A percentile compares a stretch with the other conserved stretches of the same genome.
phyloP scores from a whole-genome alignment of 2,797 vertebrate genomes.

The Gobionotothen gibberifrons region DNA sequence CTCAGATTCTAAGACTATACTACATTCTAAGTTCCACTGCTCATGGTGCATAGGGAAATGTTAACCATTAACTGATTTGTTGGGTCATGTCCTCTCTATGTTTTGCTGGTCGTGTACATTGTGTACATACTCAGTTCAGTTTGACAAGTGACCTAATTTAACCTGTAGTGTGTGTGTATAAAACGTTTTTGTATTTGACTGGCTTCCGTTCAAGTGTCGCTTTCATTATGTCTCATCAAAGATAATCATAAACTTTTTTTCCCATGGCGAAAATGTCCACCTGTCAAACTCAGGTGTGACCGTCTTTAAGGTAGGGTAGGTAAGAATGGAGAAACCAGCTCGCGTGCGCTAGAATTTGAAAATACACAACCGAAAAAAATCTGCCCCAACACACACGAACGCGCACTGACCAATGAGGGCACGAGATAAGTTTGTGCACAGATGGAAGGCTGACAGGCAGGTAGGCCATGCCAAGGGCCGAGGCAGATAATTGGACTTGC shows the following conservation, averaged over 20 bases:
- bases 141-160: not conserved
- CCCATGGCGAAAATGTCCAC: not conserved
- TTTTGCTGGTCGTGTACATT: not conserved
- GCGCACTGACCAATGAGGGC: no score
- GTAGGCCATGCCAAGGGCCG: no score
- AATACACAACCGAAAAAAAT: no score
- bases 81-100: not conserved
- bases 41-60: not conserved
- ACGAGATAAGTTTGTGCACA: no score
- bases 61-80: slow-evolving; percentile 5
- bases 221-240: not conserved
- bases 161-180: not conserved
- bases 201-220: not conserved
- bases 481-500: no score
- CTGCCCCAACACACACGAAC: no score
- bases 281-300: not conserved
- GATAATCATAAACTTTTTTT: not conserved
- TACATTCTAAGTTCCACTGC: not conserved
- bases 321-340: no score
- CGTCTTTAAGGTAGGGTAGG: not conserved
- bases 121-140: not conserved
- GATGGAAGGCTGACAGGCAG: no score
- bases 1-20: not conserved
- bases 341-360: no score
- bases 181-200: not conserved